Evolutionary conservation across 2,113 vertebrate species (phyloP).

Genomic region (Progne subis): DNA sequence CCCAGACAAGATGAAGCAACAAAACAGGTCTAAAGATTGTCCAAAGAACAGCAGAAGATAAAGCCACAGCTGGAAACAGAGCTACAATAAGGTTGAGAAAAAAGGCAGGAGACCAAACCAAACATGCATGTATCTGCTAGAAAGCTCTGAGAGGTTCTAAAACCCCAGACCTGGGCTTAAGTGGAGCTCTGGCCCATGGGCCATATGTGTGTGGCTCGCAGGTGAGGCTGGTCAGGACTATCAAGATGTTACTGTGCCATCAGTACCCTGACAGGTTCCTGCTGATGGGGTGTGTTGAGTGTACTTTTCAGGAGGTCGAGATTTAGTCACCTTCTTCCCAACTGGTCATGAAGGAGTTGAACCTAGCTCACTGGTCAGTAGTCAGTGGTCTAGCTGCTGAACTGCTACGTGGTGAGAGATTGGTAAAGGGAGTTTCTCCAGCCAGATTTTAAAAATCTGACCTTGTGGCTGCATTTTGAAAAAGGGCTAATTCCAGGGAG

Average conservation of each 20-base stretch:
- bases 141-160: background rate
- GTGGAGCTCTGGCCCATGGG: background rate
- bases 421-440: background rate
- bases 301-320: background rate
- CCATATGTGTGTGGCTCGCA: background rate
- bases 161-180: background rate
- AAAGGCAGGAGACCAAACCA: background rate
- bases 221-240: background rate
- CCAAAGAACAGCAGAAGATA: background rate
- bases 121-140: rapidly evolving
- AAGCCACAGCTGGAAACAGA: background rate
- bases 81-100: background rate
- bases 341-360: background rate
- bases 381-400: background rate
- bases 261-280: background rate
- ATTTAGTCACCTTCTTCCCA: background rate
- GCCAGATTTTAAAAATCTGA: background rate
- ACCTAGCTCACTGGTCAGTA: background rate
- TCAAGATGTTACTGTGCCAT: background rate
- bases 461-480: background rate
- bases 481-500: background rate
- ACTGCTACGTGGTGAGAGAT: background rate
- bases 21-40: background rate
- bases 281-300: background rate
- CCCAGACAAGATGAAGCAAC: background rate